Conservation (phyloP, 2,797 vertebrate species). For the Anguilla marmorata region DNA sequence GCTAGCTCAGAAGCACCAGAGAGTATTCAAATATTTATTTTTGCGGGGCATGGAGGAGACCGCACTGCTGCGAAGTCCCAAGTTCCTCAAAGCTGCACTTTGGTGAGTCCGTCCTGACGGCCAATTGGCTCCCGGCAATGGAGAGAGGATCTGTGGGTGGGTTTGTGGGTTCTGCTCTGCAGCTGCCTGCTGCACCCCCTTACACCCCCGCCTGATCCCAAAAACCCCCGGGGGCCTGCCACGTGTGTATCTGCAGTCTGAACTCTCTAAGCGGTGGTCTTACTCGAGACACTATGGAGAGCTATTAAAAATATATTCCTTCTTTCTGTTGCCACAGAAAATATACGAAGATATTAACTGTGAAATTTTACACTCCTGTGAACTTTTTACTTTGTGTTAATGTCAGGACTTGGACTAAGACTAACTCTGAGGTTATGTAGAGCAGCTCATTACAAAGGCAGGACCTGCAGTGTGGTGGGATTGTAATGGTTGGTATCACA, state of each 20-base stretch:
- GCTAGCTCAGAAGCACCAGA: slow-evolving; percentile 74
- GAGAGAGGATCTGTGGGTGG: slow-evolving; percentile 63
- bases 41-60: slow-evolving; percentile 43
- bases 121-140: slow-evolving; percentile 72
- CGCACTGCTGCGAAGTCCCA: slow-evolving; percentile 62
- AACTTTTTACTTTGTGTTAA: not conserved
- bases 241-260: slow-evolving; percentile 12
- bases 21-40: slow-evolving; percentile 83
- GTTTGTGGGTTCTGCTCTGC: slow-evolving; percentile 50
- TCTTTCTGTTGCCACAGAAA: not conserved
- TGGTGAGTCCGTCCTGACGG: slow-evolving; percentile 62
- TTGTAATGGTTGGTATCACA: not conserved
- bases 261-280: slow-evolving; percentile 13
- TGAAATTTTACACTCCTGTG: not conserved
- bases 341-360: slow-evolving; percentile 24
- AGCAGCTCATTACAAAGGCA: not conserved
- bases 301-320: not conserved
- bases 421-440: not conserved
- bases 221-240: slow-evolving; percentile 1
- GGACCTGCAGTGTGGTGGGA: not conserved
- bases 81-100: slow-evolving; percentile 55
- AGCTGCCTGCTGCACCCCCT: slow-evolving; percentile 25
- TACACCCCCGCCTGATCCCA: slow-evolving; percentile 37
- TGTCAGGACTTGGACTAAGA: not conserved
- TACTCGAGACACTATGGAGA: not conserved